Percentiles rank a stretch among this genome's conserved stretches.
Conservation (phyloP, 1,140 invertebrate genomes). For the Augochlora pura region DNA sequence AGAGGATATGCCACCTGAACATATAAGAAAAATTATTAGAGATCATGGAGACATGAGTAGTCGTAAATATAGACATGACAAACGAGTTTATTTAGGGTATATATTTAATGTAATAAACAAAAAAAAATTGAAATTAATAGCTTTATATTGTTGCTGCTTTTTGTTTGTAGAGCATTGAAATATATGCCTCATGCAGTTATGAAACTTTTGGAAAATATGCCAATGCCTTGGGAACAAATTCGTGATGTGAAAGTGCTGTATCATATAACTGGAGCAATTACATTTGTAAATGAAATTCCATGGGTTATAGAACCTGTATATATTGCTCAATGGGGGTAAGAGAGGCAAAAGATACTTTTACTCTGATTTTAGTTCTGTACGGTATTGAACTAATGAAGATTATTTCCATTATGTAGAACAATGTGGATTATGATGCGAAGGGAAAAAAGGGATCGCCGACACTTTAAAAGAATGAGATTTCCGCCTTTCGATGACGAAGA, state of each 20-base stretch:
- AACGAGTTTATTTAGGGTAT: conserved; percentile 97
- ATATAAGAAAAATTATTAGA: conserved; percentile 98
- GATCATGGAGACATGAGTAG: conserved; percentile 99
- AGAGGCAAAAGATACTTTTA: conserved; percentile 3
- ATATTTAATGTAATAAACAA: conserved; percentile 29
- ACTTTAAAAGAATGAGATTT: conserved; percentile 99
- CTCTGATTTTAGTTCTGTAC: background rate
- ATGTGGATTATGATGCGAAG: conserved; percentile 99
- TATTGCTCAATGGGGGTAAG: conserved; percentile 99
- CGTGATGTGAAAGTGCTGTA: conserved; percentile 98
- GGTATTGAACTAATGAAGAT: background rate
- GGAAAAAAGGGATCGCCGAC: conserved; percentile 98
- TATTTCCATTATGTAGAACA: conserved; percentile 83
- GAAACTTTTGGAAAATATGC: conserved; percentile 99
- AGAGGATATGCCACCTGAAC: conserved; percentile 99
- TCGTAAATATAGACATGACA: conserved; percentile 99
- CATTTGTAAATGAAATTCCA: conserved; percentile 99
- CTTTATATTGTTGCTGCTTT: background rate
- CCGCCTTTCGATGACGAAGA: conserved; percentile 99
- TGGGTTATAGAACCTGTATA: conserved; percentile 99
- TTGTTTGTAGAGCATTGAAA: conserved; percentile 90
- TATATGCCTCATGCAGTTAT: conserved; percentile 99
- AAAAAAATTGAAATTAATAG: background rate
- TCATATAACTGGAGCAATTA: conserved; percentile 99
- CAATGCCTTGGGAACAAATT: conserved; percentile 99